Evolutionary conservation across 1,140 invertebrate species (phyloP).

Genomic region (Drosophila littoralis): DNA sequence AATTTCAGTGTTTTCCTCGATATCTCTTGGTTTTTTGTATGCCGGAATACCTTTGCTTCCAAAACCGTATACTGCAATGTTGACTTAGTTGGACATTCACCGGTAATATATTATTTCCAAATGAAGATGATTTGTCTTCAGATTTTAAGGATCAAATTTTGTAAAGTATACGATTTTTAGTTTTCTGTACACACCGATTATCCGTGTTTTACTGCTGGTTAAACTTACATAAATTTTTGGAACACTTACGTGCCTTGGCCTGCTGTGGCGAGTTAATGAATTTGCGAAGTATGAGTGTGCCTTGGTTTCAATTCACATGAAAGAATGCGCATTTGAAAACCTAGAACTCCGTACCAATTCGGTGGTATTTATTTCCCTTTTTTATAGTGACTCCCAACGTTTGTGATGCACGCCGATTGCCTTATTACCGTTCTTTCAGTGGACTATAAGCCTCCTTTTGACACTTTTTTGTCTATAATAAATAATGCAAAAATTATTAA

Average conservation of each 20-base stretch:
- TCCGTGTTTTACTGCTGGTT: not conserved
- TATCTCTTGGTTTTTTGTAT: conserved; percentile 2
- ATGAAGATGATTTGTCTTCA: conserved; percentile 16
- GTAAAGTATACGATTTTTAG: conserved; percentile 4
- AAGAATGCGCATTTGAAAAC: not conserved
- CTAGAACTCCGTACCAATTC: conserved; percentile 9
- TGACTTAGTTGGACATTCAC: conserved; percentile 8
- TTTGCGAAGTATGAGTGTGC: conserved; percentile 1
- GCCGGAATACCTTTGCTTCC: not conserved
- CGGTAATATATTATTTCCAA: conserved; percentile 6
- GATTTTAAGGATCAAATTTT: not conserved
- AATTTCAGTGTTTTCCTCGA: not conserved
- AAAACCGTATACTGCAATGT: conserved; percentile 22
- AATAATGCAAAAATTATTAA: not conserved
- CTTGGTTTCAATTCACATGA: not conserved
- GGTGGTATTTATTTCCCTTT: conserved; percentile 10
- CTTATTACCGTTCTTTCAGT: conserved; percentile 4
- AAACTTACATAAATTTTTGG: conserved; percentile 2
- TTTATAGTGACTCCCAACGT: conserved; percentile 6
- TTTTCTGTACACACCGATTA: conserved; percentile 1
- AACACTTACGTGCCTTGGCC: conserved; percentile 3
- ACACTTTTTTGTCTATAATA: conserved; percentile 15
- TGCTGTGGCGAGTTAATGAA: conserved; percentile 7
- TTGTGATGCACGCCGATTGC: not conserved
- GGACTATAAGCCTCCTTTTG: conserved; percentile 2